Percentiles rank a stretch among this genome's conserved stretches.
phyloP scores from a whole-genome alignment of 2,113 vertebrate species.

The Agapornis roseicollis region DNA sequence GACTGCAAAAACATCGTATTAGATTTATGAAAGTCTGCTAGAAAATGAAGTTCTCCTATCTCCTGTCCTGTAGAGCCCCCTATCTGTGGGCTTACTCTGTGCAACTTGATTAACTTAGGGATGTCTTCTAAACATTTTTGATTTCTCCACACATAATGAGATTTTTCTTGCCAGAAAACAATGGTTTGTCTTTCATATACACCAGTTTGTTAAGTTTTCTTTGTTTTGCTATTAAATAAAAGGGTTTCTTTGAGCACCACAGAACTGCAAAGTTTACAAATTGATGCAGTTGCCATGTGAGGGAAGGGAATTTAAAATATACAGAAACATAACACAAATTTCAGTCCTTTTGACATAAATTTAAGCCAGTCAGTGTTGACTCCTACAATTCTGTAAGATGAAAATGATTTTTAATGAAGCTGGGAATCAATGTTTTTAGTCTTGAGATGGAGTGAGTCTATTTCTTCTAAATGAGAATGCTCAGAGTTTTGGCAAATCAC shows the following conservation, averaged over 20 bases:
- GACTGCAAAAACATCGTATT: not conserved
- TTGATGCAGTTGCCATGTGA: not conserved
- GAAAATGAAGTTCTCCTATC: constrained; percentile 2
- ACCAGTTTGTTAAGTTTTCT: not conserved
- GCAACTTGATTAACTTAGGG: not conserved
- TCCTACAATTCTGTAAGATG: not conserved
- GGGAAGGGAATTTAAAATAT: not conserved
- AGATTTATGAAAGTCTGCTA: constrained; percentile 39
- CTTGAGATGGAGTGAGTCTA: not conserved
- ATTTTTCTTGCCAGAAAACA: not conserved
- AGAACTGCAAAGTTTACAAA: not conserved
- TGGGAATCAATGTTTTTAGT: not conserved
- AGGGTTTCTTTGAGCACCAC: not conserved
- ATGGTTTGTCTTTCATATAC: not conserved
- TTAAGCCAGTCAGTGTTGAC: not conserved
- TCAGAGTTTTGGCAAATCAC: not conserved
- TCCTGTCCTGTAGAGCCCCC: constrained; percentile 61
- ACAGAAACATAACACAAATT: not conserved
- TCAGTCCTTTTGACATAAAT: not conserved
- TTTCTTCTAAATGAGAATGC: not conserved
- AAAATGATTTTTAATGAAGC: not conserved
- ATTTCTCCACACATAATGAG: not conserved
- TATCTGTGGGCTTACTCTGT: constrained; percentile 15
- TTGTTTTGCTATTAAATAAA: not conserved
- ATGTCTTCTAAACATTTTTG: not conserved